phyloP scores from a whole-genome alignment of 1,140 invertebrate species.

The Drosophila sproati region DNA sequence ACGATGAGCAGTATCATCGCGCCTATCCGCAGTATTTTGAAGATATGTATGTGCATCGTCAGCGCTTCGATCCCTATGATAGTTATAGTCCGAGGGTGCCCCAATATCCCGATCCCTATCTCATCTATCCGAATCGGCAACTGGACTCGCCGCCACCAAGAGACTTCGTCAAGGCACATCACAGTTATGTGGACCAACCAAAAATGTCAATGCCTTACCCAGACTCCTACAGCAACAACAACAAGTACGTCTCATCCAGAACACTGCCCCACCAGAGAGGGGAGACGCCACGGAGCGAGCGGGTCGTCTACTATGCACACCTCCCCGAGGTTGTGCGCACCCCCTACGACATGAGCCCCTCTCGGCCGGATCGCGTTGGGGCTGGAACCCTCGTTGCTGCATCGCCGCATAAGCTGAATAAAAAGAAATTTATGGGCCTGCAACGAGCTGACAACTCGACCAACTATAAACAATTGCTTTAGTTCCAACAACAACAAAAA shows the following conservation, averaged over 20 bases:
- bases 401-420: slow-evolving; percentile 48
- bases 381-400: slow-evolving; percentile 25
- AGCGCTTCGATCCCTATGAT: slow-evolving; percentile 78
- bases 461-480: slow-evolving; percentile 53
- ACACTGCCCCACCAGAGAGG: slow-evolving; percentile 39
- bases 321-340: slow-evolving; percentile 85
- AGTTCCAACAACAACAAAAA: not conserved
- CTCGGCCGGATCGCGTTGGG: slow-evolving; percentile 44
- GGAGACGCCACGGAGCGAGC: slow-evolving; percentile 60
- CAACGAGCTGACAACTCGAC: slow-evolving; percentile 54
- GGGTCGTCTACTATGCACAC: slow-evolving; percentile 85
- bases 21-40: slow-evolving; percentile 78
- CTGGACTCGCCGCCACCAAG: slow-evolving; percentile 66
- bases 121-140: slow-evolving; percentile 79
- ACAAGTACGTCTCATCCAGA: slow-evolving; percentile 59
- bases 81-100: slow-evolving; percentile 79
- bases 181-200: slow-evolving; percentile 48
- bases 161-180: slow-evolving; percentile 66
- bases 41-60: slow-evolving; percentile 77
- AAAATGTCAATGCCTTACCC: slow-evolving; percentile 26
- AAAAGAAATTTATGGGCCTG: slow-evolving; percentile 53
- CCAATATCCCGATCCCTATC: slow-evolving; percentile 77
- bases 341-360: slow-evolving; percentile 60
- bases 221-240: slow-evolving; percentile 58
- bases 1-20: slow-evolving; percentile 77